Conservation (phyloP, 2,888 invertebrate species). For the Malacosoma neustria region DNA sequence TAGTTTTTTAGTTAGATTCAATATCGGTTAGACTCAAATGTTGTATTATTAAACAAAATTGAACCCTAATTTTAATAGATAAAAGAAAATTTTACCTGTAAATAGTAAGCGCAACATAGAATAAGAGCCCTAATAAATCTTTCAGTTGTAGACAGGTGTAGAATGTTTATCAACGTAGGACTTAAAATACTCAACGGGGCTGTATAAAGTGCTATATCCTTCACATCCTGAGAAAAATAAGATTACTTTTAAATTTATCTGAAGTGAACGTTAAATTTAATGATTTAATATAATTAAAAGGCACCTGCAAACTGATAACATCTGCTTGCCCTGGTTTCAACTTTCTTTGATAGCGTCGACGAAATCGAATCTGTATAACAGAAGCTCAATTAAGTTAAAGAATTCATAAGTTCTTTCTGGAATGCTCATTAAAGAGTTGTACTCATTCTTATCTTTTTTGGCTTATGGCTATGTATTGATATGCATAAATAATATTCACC, state of each 20-base stretch:
- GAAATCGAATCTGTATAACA: conserved; percentile 68
- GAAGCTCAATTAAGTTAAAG: too few relatives aligned
- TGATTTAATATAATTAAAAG: too few relatives aligned
- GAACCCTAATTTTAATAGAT: too few relatives aligned
- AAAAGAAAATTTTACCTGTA: conserved; percentile 76
- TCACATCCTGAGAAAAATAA: conserved; percentile 44
- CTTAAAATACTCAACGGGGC: conserved; percentile 69
- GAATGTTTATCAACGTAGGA: conserved; percentile 74
- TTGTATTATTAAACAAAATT: too few relatives aligned
- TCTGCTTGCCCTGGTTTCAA: conserved; percentile 65
- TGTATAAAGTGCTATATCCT: conserved; percentile 71
- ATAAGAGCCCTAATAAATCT: conserved; percentile 77
- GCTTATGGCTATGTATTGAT: too few relatives aligned
- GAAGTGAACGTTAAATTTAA: too few relatives aligned
- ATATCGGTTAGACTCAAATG: too few relatives aligned
- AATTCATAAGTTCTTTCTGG: too few relatives aligned
- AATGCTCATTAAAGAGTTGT: too few relatives aligned
- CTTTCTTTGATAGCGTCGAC: conserved; percentile 74
- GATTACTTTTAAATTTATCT: too few relatives aligned
- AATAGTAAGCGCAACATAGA: conserved; percentile 77
- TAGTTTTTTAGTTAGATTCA: too few relatives aligned
- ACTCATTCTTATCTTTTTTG: too few relatives aligned
- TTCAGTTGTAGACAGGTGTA: conserved; percentile 76
- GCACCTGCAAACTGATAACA: conserved; percentile 70
- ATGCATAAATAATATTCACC: conserved; percentile 24